Percentiles rank a stretch among this genome's conserved stretches.
Conservation (phyloP, 2,888 invertebrate genomes). For the Conchocele bisecta region DNA sequence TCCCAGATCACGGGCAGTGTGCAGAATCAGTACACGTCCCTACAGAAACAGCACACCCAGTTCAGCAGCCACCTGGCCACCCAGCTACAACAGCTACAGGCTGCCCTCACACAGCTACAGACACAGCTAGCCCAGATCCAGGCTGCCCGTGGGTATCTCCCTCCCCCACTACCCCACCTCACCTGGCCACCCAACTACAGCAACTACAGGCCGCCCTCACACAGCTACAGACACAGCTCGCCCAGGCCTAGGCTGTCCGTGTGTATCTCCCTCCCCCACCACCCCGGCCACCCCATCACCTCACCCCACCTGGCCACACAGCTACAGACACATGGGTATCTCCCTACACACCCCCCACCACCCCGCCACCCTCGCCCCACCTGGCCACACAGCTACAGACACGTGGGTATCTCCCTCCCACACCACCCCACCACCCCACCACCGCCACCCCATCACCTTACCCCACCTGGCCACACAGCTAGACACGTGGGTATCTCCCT, state of each 20-base stretch:
- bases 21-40: slow-evolving; percentile 91
- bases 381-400: slow-evolving; percentile 85
- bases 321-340: neutral
- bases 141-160: too few relatives aligned
- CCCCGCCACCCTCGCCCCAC: slow-evolving; percentile 86
- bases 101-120: slow-evolving; percentile 75
- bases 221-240: slow-evolving; percentile 64
- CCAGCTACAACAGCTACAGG: slow-evolving; percentile 83
- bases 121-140: slow-evolving; percentile 61
- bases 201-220: slow-evolving; percentile 80
- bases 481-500: too few relatives aligned
- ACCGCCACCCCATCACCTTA: slow-evolving; percentile 81
- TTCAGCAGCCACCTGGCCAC: slow-evolving; percentile 92
- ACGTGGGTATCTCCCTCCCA: too few relatives aligned
- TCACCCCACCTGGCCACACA: neutral
- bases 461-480: slow-evolving; percentile 66
- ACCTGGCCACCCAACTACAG: slow-evolving; percentile 86
- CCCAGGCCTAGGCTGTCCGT: slow-evolving; percentile 49
- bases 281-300: neutral
- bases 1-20: slow-evolving; percentile 90
- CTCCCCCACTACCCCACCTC: slow-evolving; percentile 84
- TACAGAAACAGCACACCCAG: slow-evolving; percentile 97
- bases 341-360: neutral
- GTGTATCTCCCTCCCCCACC: neutral
- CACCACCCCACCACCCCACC: too few relatives aligned